Conservation (phyloP, 2,888 invertebrate species). For the Harpagoxenus sublaevis region DNA sequence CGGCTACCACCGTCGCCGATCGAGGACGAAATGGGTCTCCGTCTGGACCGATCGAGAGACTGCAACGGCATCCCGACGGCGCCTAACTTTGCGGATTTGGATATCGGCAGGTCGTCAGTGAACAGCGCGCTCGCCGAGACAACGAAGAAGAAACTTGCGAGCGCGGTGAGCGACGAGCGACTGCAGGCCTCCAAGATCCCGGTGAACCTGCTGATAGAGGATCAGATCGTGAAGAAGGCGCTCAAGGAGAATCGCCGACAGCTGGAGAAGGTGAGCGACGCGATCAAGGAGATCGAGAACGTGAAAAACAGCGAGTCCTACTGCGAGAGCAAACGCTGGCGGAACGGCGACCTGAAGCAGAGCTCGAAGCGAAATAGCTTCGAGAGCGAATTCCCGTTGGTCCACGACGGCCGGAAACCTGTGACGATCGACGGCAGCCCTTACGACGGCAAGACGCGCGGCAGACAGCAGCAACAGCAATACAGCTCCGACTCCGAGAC, state of each 20-base stretch:
- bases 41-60: slow-evolving; percentile 65
- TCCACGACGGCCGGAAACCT: slow-evolving; percentile 64
- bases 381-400: slow-evolving; percentile 71
- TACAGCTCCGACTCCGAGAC: slow-evolving; percentile 80
- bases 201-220: slow-evolving; percentile 83
- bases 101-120: slow-evolving; percentile 70
- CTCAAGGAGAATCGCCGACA: slow-evolving; percentile 84
- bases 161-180: slow-evolving; percentile 56
- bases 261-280: slow-evolving; percentile 84
- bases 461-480: slow-evolving; percentile 76
- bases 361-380: slow-evolving; percentile 80
- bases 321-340: slow-evolving; percentile 72
- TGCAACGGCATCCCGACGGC: slow-evolving; percentile 79
- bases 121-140: slow-evolving; percentile 62
- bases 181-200: slow-evolving; percentile 80
- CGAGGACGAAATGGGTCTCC: slow-evolving; percentile 43
- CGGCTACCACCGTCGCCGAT: slow-evolving; percentile 51
- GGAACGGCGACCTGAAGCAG: slow-evolving; percentile 75
- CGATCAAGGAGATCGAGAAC: slow-evolving; percentile 84
- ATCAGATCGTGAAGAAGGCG: slow-evolving; percentile 85
- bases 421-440: slow-evolving; percentile 67
- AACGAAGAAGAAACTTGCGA: slow-evolving; percentile 33
- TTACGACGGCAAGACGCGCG: slow-evolving; percentile 67
- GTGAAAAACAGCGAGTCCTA: slow-evolving; percentile 83
- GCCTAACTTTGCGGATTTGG: slow-evolving; percentile 77